phyloP scores from a whole-genome alignment of 2,113 vertebrate genomes.

The Felis catus region DNA sequence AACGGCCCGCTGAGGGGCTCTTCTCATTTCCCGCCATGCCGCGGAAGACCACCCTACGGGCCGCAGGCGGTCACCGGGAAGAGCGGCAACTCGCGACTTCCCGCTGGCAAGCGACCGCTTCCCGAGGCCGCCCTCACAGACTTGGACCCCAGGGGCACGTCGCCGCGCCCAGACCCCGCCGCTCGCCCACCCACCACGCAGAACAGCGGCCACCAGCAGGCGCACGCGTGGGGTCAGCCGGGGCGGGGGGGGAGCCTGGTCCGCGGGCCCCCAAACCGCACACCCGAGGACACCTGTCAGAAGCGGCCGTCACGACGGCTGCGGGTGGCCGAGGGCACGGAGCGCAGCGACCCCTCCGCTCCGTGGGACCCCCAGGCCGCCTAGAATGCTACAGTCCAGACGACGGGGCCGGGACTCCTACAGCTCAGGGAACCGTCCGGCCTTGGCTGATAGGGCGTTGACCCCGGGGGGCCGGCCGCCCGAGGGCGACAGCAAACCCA shows the following conservation, averaged over 20 bases:
- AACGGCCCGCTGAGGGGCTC: neutral
- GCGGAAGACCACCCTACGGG: neutral
- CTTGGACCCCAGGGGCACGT: fast-evolving
- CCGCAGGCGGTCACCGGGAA: too few relatives aligned
- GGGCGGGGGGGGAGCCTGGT: neutral
- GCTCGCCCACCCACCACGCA: too few relatives aligned
- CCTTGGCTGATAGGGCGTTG: fast-evolving
- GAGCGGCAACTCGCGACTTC: neutral
- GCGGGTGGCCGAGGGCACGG: fast-evolving
- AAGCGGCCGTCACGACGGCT: fast-evolving
- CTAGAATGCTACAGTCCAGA: neutral
- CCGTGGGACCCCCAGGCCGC: fast-evolving
- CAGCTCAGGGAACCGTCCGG: neutral
- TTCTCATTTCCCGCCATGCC: fast-evolving
- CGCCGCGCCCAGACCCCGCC: fast-evolving
- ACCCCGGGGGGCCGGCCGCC: fast-evolving
- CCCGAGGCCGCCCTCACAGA: neutral
- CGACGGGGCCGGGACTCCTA: fast-evolving
- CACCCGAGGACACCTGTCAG: fast-evolving
- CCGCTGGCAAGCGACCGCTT: fast-evolving
- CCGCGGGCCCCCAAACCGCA: neutral
- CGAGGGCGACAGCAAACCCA: fast-evolving
- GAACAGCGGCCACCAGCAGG: neutral
- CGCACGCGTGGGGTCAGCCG: fast-evolving
- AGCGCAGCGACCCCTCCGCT: fast-evolving